These are phyloP conservation scores for Ptilodon capucinus DNA, from an alignment of 2,888 invertebrate species.

Conservation along the genomic window DNA sequence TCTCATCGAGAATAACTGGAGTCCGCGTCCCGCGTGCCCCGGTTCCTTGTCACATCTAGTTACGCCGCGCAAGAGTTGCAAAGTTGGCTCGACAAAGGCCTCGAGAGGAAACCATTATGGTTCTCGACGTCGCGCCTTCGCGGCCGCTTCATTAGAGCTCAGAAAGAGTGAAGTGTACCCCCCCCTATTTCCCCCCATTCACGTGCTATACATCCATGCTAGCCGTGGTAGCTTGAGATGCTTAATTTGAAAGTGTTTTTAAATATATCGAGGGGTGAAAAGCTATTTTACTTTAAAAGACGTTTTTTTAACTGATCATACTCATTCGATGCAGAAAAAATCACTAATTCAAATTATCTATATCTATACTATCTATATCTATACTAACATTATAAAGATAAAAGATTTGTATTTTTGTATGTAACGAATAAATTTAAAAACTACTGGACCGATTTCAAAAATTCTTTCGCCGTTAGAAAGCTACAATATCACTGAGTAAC, in stretches of 20 bases:
- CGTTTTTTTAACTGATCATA: too few species aligned
- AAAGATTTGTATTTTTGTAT: too few species aligned
- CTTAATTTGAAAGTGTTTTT: not conserved
- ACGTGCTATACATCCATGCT: not conserved
- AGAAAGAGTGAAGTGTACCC: constrained; percentile 37
- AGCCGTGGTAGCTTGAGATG: not conserved
- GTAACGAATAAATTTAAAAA: too few species aligned
- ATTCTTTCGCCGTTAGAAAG: too few species aligned
- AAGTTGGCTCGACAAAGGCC: constrained; percentile 75
- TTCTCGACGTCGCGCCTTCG: constrained; percentile 63
- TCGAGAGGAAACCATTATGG: constrained; percentile 77
- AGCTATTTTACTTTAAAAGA: not conserved
- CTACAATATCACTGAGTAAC: too few species aligned
- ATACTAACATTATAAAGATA: too few species aligned
- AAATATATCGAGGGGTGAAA: not conserved
- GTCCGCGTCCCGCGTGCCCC: constrained; percentile 25
- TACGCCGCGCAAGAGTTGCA: constrained; percentile 61
- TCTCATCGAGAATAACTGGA: constrained; percentile 1
- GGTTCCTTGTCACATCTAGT: constrained; percentile 60
- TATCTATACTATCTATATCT: too few species aligned
- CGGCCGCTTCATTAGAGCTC: constrained; percentile 72
- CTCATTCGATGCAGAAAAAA: too few species aligned
- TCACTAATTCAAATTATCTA: too few species aligned
- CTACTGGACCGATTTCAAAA: too few species aligned
- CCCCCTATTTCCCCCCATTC: not conserved